Percentiles rank a stretch among this genome's conserved stretches.
These are phyloP conservation scores for Magallana angulata DNA, from an alignment of 1,140 invertebrate genomes.

Conservation along the genomic window DNA sequence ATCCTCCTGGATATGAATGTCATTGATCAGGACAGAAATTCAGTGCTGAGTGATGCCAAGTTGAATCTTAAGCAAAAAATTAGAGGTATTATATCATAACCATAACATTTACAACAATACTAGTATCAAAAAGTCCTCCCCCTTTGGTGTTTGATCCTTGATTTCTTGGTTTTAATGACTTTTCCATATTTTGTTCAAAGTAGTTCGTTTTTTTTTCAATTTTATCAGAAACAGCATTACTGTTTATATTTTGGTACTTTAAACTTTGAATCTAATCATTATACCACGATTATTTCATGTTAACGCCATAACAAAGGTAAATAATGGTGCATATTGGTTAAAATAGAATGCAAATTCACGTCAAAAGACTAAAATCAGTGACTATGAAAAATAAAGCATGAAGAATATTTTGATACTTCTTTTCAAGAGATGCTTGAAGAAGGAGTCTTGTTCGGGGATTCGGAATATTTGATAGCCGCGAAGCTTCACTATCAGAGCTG, in stretches of 20 bases:
- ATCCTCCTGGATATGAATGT: not conserved
- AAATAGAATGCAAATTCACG: no score
- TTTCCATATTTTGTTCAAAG: not conserved
- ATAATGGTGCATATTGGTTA: no score
- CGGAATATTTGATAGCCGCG: not conserved
- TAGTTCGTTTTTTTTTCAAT: not conserved
- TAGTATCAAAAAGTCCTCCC: no score
- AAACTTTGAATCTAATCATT: no score
- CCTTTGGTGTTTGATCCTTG: no score
- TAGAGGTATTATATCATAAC: not conserved
- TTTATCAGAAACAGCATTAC: not conserved
- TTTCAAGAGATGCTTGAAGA: slow-evolving; percentile 22
- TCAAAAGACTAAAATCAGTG: no score
- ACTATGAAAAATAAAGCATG: no score
- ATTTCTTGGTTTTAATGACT: not conserved
- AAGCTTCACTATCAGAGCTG: slow-evolving; percentile 33
- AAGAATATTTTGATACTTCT: no score
- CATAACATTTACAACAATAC: not conserved
- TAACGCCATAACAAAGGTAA: no score
- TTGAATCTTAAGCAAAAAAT: not conserved
- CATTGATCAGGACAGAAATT: not conserved
- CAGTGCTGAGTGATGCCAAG: not conserved
- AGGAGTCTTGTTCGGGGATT: not conserved
- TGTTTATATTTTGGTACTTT: no score
- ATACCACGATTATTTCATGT: no score